Percentiles rank a stretch among this genome's conserved stretches.
phyloP scores from a whole-genome alignment of 2,888 invertebrate species.

The Morpho achilles region DNA sequence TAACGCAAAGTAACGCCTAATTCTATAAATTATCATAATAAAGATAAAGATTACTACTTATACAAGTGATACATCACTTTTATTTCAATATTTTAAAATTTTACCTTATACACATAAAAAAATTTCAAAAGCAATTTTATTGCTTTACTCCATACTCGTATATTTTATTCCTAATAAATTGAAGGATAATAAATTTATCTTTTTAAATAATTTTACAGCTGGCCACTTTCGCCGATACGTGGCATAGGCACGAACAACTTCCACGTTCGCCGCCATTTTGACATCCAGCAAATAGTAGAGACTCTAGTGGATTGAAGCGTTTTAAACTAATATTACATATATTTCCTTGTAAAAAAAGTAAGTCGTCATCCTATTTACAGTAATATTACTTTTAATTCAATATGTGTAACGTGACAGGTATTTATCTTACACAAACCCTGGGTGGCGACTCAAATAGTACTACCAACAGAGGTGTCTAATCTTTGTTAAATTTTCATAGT shows the following conservation, averaged over 20 bases:
- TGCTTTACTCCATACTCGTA: no score
- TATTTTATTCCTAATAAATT: no score
- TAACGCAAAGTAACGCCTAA: no score
- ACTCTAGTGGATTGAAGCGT: conserved; percentile 84
- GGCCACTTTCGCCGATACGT: conserved; percentile 84
- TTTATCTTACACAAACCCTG: conserved; percentile 40
- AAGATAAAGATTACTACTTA: no score
- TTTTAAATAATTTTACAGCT: conserved; percentile 38
- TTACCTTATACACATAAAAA: no score
- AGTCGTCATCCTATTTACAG: conserved; percentile 38
- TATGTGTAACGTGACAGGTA: conserved; percentile 18
- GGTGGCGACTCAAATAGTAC: conserved; percentile 73
- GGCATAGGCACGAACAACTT: conserved; percentile 88
- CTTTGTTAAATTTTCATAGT: conserved; percentile 42
- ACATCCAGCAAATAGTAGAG: conserved; percentile 86
- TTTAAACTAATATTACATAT: conserved; percentile 80
- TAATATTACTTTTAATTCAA: conserved; percentile 3
- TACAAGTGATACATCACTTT: no score
- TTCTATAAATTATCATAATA: no score
- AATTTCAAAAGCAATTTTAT: no score
- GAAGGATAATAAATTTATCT: no score
- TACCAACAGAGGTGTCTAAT: conserved; percentile 77
- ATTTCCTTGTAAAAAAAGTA: conserved; percentile 75
- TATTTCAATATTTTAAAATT: no score
- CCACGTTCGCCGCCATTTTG: conserved; percentile 91